phyloP scores from a whole-genome alignment of 2,797 vertebrate species.

The Lates japonicus region DNA sequence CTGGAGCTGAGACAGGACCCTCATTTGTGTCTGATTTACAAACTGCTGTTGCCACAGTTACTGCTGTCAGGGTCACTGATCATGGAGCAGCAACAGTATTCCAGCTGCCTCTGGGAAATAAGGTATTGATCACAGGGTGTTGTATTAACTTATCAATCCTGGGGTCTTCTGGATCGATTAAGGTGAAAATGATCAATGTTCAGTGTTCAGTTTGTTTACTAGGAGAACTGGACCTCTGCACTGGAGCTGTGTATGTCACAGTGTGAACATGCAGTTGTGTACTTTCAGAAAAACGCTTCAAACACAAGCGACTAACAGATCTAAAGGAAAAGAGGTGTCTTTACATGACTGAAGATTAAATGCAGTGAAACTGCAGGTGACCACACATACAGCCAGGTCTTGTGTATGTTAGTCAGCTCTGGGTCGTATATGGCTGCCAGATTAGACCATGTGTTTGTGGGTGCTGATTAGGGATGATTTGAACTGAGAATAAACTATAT shows the following conservation, averaged over 20 bases:
- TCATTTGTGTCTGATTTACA: constrained; percentile 28
- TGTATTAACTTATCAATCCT: constrained; percentile 16
- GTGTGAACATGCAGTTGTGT: too few relatives aligned
- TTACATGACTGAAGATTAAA: neutral
- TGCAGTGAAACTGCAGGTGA: neutral
- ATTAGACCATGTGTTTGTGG: neutral
- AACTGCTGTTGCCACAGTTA: constrained; percentile 51
- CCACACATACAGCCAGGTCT: neutral
- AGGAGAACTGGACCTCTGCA: neutral
- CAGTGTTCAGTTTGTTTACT: neutral
- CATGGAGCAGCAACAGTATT: constrained; percentile 9
- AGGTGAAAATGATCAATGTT: neutral
- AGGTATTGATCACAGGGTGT: constrained; percentile 23
- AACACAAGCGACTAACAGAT: too few relatives aligned
- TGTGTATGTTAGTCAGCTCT: too few relatives aligned
- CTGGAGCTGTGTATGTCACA: too few relatives aligned
- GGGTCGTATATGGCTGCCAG: neutral
- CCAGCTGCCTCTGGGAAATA: neutral
- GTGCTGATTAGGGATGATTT: too few relatives aligned
- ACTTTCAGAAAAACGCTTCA: too few relatives aligned
- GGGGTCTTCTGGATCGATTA: neutral
- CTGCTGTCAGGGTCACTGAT: constrained; percentile 32
- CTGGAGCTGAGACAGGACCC: neutral
- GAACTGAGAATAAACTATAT: too few relatives aligned
- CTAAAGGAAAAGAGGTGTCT: too few relatives aligned